These are phyloP conservation scores for Lepus townsendii DNA, from an alignment of 2,797 vertebrate species.

Conservation along the genomic window DNA sequence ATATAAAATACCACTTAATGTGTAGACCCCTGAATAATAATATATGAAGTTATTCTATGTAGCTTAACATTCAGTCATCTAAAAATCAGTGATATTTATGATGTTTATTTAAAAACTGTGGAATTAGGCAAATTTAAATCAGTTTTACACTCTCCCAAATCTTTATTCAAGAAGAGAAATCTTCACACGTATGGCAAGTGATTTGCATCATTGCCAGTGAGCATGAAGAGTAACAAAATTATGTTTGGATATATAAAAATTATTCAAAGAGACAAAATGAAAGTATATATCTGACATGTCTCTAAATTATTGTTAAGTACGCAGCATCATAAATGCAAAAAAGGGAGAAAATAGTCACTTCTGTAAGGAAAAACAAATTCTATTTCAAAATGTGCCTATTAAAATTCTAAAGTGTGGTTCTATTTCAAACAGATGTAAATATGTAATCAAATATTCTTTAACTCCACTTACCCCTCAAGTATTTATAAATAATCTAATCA, in stretches of 20 bases:
- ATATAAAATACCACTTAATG: neutral
- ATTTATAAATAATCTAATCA: conserved; percentile 45
- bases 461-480: neutral
- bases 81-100: neutral
- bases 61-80: neutral
- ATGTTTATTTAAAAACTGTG: conserved; percentile 15
- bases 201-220: neutral
- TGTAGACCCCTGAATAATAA: neutral
- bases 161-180: neutral
- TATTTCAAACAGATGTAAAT: conserved; percentile 35
- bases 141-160: neutral
- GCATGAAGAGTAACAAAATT: neutral
- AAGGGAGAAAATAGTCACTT: neutral
- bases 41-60: neutral
- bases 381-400: conserved; percentile 18
- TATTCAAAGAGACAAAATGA: neutral
- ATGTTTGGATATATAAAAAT: conserved; percentile 5
- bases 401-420: neutral
- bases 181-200: neutral
- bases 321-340: neutral
- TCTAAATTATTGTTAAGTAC: conserved; percentile 24
- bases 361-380: neutral
- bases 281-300: neutral
- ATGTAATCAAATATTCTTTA: conserved; percentile 54
- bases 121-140: neutral